Evolutionary conservation across 2,797 vertebrate genomes (phyloP), one percentile per base, ranked within the genome.

Genomic region (Gymnothorax reevesii): DNA sequence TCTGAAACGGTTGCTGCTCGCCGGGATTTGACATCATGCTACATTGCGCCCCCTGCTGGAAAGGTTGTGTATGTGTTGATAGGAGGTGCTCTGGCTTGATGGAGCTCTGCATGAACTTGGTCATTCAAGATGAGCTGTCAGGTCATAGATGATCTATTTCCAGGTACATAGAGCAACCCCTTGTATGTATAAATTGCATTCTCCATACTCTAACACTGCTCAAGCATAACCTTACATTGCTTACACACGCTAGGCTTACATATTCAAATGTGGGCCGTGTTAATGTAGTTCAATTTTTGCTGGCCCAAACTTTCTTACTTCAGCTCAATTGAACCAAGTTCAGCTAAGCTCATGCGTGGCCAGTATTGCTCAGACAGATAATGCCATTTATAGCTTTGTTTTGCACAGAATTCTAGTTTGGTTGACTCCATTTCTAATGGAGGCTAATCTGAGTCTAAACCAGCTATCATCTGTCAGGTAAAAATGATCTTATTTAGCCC

Each of bases 1-100:
- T 62, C 82, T 84, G 73, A 87, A 66, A 49, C 91, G 84, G 85
- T 82, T 84, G 85, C 59, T 86, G 33, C 69, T 84, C 89, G 90
- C 57, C 27, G 89, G 90, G 90, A 49, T 90, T 87, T 88, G 89
- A 88, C 90, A 89, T 88, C 88, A 91, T 90, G 89, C 94, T 91
- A 92, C 88, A 89, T 90, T 92, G 93, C 94, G 94, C 95, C 94
- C 94, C 95, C 95, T 96, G 94, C 93, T 94, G 95, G 91, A 90
- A 82, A 83, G 60, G 85, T 75, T 86, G 84, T 90, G 90, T 91
- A 95, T 92, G 92, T 95, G 95, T 94, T 94, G 94, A 22, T 2
- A 42, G 27, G 71, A 33, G 4, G 13, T 42, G 71, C 33, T 75
- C 12, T 42, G 69, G 69, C 62, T 64, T 17, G 13, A 15, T 75